phyloP scores from a whole-genome alignment of 92 coral and sea anemone species.

The Scolanthus callimorphus region DNA sequence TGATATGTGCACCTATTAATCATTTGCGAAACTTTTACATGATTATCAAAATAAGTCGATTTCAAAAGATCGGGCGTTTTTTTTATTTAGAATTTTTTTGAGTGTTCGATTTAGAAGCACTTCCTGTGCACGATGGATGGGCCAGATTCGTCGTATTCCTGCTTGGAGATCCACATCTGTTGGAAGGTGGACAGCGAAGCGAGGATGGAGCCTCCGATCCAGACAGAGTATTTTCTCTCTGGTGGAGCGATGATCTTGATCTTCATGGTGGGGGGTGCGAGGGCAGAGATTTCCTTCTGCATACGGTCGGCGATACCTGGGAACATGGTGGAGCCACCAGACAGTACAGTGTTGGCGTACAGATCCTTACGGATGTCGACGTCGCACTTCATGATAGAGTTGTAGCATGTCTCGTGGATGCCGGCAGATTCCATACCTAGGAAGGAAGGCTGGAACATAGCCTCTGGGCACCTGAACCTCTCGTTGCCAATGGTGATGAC shows the following conservation, averaged over 20 bases:
- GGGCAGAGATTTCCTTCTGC: constrained; percentile 86
- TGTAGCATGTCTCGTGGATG: constrained; percentile 90
- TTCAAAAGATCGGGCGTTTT: neutral
- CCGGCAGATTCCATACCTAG: constrained; percentile 99
- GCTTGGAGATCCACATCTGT: constrained; percentile 98
- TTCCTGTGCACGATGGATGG: constrained; percentile 84
- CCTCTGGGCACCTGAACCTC: constrained; percentile 87
- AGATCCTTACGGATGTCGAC: constrained; percentile 85
- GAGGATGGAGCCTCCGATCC: constrained; percentile 94
- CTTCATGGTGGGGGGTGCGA: constrained; percentile 96
- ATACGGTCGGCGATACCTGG: constrained; percentile 92
- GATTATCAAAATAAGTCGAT: neutral
- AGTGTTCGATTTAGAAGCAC: constrained; percentile 45
- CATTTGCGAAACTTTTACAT: too few species aligned
- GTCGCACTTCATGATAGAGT: constrained; percentile 92
- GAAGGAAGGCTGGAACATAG: constrained; percentile 92
- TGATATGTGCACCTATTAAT: too few species aligned
- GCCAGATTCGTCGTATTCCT: constrained; percentile 91
- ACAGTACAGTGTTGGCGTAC: constrained; percentile 91
- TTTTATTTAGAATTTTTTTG: neutral
- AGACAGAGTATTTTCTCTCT: constrained; percentile 92
- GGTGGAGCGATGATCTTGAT: constrained; percentile 96
- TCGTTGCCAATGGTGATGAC: constrained; percentile 96
- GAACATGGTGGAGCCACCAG: constrained; percentile 97
- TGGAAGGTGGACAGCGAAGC: constrained; percentile 96